A percentile compares a stretch with the other conserved stretches of the same genome.
phyloP scores from a whole-genome alignment of 2,113 vertebrate species.

The Scomber colias region DNA sequence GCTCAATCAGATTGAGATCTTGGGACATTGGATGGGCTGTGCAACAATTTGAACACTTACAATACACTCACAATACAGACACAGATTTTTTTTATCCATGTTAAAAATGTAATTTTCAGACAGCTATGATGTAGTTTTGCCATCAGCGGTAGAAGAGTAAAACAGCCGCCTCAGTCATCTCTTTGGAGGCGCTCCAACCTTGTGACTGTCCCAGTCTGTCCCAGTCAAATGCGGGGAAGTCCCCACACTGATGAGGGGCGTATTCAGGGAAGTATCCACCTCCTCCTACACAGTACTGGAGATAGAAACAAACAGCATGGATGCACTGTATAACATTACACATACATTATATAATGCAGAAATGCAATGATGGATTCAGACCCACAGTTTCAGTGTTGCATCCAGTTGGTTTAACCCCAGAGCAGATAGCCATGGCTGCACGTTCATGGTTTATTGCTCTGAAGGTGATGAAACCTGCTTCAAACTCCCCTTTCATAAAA shows the following conservation, averaged over 20 bases:
- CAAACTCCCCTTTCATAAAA: constrained; percentile 19
- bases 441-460: constrained; percentile 38
- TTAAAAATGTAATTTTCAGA: no score
- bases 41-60: no score
- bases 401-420: constrained; percentile 3
- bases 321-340: neutral
- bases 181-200: constrained; percentile 39
- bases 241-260: neutral
- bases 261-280: constrained; percentile 5
- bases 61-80: no score
- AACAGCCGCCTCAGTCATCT: constrained; percentile 42
- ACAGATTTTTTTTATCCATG: no score
- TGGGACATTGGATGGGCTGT: no score
- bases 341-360: no score
- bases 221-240: constrained; percentile 36
- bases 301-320: neutral
- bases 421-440: constrained; percentile 49
- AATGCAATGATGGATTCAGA: constrained; percentile 13
- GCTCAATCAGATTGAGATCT: no score
- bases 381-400: constrained; percentile 39
- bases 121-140: neutral
- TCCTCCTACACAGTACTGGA: constrained; percentile 48
- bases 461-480: constrained; percentile 47
- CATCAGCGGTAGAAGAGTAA: constrained; percentile 47
- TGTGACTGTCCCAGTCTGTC: neutral